phyloP scores from a whole-genome alignment of 1,140 invertebrate genomes.

The Ostrea edulis region DNA sequence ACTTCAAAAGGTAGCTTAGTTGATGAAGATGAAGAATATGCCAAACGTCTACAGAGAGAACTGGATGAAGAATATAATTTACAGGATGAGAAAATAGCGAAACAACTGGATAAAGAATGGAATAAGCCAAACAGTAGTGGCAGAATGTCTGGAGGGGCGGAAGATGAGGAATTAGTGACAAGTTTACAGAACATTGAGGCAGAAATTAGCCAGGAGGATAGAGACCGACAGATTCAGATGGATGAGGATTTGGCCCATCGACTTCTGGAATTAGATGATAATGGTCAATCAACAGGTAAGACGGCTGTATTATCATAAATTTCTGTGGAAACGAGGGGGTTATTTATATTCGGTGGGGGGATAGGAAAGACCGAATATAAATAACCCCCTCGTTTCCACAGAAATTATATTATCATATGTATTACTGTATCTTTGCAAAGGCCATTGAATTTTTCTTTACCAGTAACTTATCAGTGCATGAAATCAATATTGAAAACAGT shows the following conservation, averaged over 20 bases:
- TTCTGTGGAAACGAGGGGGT: no score
- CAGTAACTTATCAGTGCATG: not conserved
- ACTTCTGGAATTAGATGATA: not conserved
- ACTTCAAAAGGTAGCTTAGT: not conserved
- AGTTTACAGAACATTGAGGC: not conserved
- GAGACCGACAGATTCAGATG: not conserved
- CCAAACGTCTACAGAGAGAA: slow-evolving; percentile 37
- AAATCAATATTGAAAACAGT: not conserved
- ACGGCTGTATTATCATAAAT: no score
- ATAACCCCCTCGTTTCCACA: no score
- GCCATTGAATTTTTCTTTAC: not conserved
- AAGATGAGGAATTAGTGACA: not conserved
- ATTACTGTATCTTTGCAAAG: not conserved
- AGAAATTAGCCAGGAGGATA: not conserved
- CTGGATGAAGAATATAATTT: slow-evolving; percentile 29
- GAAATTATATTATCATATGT: not conserved
- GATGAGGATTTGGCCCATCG: not conserved
- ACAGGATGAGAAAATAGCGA: not conserved
- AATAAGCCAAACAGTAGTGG: not conserved
- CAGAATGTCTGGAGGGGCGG: not conserved
- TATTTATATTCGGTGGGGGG: no score
- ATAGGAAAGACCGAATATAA: no score
- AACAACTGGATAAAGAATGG: not conserved
- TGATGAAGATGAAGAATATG: slow-evolving; percentile 47
- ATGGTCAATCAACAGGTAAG: not conserved